phyloP scores from a whole-genome alignment of 2,797 vertebrate species.

The Oryzias dopingdopingensis region DNA sequence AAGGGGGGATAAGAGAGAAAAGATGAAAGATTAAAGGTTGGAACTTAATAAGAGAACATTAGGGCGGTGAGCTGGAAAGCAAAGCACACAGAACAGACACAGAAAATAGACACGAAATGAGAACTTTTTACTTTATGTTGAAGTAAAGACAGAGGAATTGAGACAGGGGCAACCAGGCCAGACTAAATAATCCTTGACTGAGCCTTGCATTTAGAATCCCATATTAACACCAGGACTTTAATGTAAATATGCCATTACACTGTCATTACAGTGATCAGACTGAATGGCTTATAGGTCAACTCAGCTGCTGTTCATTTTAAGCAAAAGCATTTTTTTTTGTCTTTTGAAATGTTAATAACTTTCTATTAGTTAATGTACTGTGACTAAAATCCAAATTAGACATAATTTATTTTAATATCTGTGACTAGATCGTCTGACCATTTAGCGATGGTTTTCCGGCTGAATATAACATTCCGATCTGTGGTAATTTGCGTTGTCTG shows the following conservation, averaged over 20 bases:
- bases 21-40: conserved; percentile 82
- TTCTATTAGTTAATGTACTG: conserved; percentile 99
- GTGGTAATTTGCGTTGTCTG: conserved; percentile 94
- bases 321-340: conserved; percentile 92
- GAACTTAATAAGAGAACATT: conserved; percentile 80
- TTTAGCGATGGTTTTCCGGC: conserved; percentile 97
- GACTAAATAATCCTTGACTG: conserved; percentile 99
- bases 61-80: conserved; percentile 78
- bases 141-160: conserved; percentile 92
- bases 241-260: conserved; percentile 99
- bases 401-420: conserved; percentile 99
- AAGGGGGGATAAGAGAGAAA: conserved; percentile 70
- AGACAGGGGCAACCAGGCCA: conserved; percentile 96
- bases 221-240: conserved; percentile 99
- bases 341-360: conserved; percentile 99
- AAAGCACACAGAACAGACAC: conserved; percentile 82
- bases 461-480: conserved; percentile 98
- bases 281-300: conserved; percentile 97
- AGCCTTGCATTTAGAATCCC: conserved; percentile 98
- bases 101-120: conserved; percentile 98
- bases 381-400: conserved; percentile 99
- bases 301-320: conserved; percentile 99
- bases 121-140: conserved; percentile 97
- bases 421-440: conserved; percentile 98
- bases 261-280: conserved; percentile 99